phyloP scores from a whole-genome alignment of 2,797 vertebrate species.

The Tiaroga cobitis region DNA sequence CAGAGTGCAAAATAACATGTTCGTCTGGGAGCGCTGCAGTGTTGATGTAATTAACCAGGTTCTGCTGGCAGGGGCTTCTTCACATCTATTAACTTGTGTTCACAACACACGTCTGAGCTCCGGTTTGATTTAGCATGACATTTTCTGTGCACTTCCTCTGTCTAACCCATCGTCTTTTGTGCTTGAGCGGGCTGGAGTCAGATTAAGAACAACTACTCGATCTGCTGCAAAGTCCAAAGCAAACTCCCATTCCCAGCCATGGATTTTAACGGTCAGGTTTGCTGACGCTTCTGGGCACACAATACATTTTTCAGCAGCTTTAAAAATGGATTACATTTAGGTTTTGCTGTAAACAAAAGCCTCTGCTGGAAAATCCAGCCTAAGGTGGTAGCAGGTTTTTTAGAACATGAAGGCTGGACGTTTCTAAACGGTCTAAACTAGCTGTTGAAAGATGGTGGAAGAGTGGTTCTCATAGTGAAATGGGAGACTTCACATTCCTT shows the following conservation, averaged over 20 bases:
- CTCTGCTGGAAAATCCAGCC: slow-evolving; percentile 6
- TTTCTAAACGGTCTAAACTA: slow-evolving; percentile 21
- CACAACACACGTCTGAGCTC: slow-evolving; percentile 41
- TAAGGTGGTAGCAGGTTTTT: slow-evolving; percentile 12
- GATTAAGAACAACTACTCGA: slow-evolving; percentile 58
- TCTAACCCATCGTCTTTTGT: slow-evolving; percentile 11
- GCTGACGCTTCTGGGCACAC: slow-evolving; percentile 35
- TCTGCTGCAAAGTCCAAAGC: slow-evolving; percentile 53
- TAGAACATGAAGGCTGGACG: slow-evolving; percentile 1
- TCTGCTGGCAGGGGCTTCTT: neutral
- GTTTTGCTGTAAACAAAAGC: slow-evolving; percentile 56
- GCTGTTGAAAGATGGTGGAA: neutral
- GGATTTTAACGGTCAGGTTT: slow-evolving; percentile 51
- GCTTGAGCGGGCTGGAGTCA: slow-evolving; percentile 39
- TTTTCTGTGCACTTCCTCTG: slow-evolving; percentile 24
- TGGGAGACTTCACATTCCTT: neutral
- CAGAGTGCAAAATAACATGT: slow-evolving; percentile 11
- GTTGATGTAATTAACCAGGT: slow-evolving; percentile 52
- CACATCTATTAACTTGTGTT: slow-evolving; percentile 33
- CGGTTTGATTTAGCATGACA: slow-evolving; percentile 46
- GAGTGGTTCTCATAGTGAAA: neutral
- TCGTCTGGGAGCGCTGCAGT: neutral
- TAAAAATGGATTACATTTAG: slow-evolving; percentile 58
- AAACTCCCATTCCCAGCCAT: slow-evolving; percentile 49
- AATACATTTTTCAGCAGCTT: slow-evolving; percentile 55